Evolutionary conservation across 2,888 invertebrate species (phyloP), one percentile per base, ranked within the genome.

Genomic region (Smittia sp.): DNA sequence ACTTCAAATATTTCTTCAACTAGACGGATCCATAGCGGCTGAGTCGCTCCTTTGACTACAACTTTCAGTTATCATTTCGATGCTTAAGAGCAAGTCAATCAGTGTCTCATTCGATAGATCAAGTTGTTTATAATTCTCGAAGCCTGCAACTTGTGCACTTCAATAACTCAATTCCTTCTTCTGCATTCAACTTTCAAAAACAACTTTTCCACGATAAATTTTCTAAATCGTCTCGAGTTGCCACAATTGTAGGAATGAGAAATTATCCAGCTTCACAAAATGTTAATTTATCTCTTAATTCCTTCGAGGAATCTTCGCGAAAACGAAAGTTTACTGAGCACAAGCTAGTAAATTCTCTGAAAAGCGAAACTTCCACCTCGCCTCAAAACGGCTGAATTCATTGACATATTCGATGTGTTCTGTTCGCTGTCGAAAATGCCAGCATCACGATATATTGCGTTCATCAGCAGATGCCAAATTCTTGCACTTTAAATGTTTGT

Each of bases 391-490:
- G 20, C 25, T 67, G 52, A 70, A 54, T 70, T 32, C 52, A 52
- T 70, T 70, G 69, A 70, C 69, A 70, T 68, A 68, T 70, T 54
- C n/a, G 15, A 4, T 27, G 25, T 58, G 58, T 46, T 46, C 46
- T 46, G 27, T 24, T 63, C 13, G 63, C 58, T 58, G n/a, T 27
- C 3, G 54, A 58, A 72, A 72, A 72, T 58, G 72, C 54, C 72
- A 72, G n/a, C 62, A 62, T 72, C 72, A 72, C 72, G 72, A 72
- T 41, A 39, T 72, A 62, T 72, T 72, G 72, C 72, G 72, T 72
- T 62, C 39, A 58, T 62, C 63, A 62, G 7, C 39, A 46, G 46
- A 46, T 46, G 46, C 46, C 46, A 46, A 46, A 58, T 58, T 22
- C 58, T 58, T 58, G 58, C 18, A 58, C 13, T 58, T 58, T 18